phyloP scores from a whole-genome alignment of 2,797 vertebrate genomes.

The Lagodon rhomboides region DNA sequence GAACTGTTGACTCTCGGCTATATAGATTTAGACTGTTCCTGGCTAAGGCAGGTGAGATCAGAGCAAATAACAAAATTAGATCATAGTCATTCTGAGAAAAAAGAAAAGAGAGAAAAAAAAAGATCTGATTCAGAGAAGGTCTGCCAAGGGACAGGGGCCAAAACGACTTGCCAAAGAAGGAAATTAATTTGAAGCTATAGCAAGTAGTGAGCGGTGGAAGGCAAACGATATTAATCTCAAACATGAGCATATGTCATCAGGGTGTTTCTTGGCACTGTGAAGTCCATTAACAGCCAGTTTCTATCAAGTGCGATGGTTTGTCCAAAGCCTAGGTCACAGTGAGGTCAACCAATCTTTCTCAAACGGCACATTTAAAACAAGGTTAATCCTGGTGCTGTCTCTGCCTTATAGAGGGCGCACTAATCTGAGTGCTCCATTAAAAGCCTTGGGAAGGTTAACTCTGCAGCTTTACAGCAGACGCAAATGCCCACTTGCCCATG shows the following conservation, averaged over 20 bases:
- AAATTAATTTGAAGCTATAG: conserved; percentile 79
- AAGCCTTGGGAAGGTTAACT: conserved; percentile 71
- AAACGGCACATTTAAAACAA: conserved; percentile 80
- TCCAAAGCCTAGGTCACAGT: conserved; percentile 71
- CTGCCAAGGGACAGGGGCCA: conserved; percentile 77
- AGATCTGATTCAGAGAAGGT: conserved; percentile 50
- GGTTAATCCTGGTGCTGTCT: conserved; percentile 82
- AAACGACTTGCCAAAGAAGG: conserved; percentile 67
- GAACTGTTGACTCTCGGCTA: conserved; percentile 14
- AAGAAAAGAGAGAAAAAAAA: conserved; percentile 28
- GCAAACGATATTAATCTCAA: conserved; percentile 77
- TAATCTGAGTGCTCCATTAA: conserved; percentile 82
- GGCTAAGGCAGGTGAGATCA: conserved; percentile 51
- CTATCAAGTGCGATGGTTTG: conserved; percentile 73
- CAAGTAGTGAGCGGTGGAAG: conserved; percentile 69
- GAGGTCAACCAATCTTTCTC: conserved; percentile 81
- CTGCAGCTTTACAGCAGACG: conserved; percentile 44
- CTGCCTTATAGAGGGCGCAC: conserved; percentile 65
- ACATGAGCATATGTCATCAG: conserved; percentile 73
- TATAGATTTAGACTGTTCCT: conserved; percentile 36
- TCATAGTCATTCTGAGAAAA: conserved; percentile 54
- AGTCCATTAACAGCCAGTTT: conserved; percentile 80
- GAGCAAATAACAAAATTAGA: conserved; percentile 62
- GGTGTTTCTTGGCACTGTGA: conserved; percentile 69
- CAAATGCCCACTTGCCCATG: conserved; percentile 44